Conservation (phyloP, 2,797 vertebrate species). For the Phrynocephalus forsythii region DNA sequence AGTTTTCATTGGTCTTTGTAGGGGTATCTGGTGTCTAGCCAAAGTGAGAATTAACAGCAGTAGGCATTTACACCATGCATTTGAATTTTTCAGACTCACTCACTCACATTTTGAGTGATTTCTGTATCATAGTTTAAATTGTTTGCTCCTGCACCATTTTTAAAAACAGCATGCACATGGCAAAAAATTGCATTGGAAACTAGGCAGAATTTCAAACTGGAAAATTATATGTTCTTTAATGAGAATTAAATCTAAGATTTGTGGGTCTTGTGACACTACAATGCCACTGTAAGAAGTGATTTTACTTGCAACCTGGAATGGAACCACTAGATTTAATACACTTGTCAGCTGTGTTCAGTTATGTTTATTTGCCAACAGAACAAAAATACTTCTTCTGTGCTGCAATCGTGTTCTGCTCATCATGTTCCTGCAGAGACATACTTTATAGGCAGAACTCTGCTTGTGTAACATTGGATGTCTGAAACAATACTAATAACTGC, state of each 20-base stretch:
- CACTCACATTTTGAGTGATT: neutral
- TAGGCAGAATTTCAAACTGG: neutral
- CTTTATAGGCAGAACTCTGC: neutral
- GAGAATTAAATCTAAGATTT: neutral
- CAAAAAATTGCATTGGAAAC: neutral
- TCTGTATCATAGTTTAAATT: neutral
- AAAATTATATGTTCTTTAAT: neutral
- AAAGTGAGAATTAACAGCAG: neutral
- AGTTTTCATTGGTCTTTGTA: neutral
- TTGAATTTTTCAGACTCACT: neutral
- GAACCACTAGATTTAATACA: neutral
- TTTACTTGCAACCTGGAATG: neutral
- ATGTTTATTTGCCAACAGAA: neutral
- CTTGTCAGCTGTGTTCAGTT: neutral
- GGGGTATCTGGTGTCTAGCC: neutral
- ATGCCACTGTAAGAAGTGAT: neutral
- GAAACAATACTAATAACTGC: neutral
- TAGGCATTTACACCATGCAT: neutral
- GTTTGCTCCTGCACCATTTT: neutral
- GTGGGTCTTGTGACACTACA: neutral
- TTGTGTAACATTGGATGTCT: neutral
- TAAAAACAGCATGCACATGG: no score
- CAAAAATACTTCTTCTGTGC: neutral
- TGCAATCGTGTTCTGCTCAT: no score
- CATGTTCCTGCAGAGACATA: neutral